Evolutionary conservation across 2,113 vertebrate species (phyloP).

Genomic region (Abramis brama): DNA sequence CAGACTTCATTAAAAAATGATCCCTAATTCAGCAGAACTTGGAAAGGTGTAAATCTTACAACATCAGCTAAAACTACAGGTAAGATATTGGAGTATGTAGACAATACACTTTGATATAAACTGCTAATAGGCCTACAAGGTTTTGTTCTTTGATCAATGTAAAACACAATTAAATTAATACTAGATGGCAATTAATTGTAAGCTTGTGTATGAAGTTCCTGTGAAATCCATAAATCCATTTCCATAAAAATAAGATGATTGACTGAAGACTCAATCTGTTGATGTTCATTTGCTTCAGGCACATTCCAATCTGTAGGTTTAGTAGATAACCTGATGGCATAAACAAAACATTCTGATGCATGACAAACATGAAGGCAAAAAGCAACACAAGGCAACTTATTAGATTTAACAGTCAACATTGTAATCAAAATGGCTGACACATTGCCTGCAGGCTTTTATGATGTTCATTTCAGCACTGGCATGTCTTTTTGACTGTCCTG

Average conservation of each 20-base stretch:
- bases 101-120: background rate
- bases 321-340: conserved; percentile 23
- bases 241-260: background rate
- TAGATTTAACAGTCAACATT: conserved; percentile 35
- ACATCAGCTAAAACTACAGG: background rate
- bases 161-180: background rate
- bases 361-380: conserved; percentile 22
- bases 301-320: conserved; percentile 25
- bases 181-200: background rate
- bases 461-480: conserved; percentile 39
- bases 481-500: conserved; percentile 37
- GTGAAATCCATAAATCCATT: background rate
- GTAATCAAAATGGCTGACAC: conserved; percentile 41
- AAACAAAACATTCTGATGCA: conserved; percentile 26
- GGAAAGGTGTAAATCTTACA: background rate
- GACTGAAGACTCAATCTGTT: conserved; percentile 39
- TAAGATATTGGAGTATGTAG: background rate
- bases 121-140: background rate
- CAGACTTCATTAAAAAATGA: background rate
- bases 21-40: too few relatives aligned
- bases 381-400: conserved; percentile 33
- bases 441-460: conserved; percentile 42
- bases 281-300: conserved; percentile 42
- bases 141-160: background rate
- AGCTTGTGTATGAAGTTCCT: background rate